Evolutionary conservation across 2,888 invertebrate genomes (phyloP).

Genomic region (Hypercompe scribonia): DNA sequence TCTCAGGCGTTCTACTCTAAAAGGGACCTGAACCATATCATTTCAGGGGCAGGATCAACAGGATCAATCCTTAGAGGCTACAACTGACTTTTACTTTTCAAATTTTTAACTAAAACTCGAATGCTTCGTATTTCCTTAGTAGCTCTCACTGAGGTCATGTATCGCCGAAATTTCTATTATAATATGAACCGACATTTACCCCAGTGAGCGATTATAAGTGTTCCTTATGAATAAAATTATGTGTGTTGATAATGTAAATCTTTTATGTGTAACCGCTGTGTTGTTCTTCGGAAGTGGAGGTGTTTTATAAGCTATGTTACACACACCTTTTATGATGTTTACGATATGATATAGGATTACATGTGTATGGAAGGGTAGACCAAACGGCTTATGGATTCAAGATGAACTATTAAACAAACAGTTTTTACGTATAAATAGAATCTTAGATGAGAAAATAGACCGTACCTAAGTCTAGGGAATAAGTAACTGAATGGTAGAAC

Average conservation of each 20-base stretch:
- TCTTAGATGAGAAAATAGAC: no score
- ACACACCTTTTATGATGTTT: conserved; percentile 3
- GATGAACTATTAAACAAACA: no score
- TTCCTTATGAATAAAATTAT: conserved; percentile 52
- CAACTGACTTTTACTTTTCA: neutral
- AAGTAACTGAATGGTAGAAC: no score
- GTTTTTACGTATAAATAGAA: no score
- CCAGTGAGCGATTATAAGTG: conserved; percentile 29
- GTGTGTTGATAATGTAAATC: conserved; percentile 31
- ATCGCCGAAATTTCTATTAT: conserved; percentile 50
- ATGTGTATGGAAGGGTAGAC: neutral
- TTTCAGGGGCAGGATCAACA: no score
- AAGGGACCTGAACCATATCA: no score
- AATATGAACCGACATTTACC: conserved; percentile 32
- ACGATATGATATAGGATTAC: neutral
- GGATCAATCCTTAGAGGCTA: no score
- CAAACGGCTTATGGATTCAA: no score
- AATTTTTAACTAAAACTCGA: conserved; percentile 7
- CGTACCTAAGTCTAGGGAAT: no score
- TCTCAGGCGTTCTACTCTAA: no score
- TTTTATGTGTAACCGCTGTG: conserved; percentile 28
- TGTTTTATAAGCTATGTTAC: neutral
- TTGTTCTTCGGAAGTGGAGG: neutral
- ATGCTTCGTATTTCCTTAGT: conserved; percentile 14
- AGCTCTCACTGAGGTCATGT: conserved; percentile 33